phyloP scores from a whole-genome alignment of 92 coral and sea anemone species.

The Epizoanthus scotinus region DNA sequence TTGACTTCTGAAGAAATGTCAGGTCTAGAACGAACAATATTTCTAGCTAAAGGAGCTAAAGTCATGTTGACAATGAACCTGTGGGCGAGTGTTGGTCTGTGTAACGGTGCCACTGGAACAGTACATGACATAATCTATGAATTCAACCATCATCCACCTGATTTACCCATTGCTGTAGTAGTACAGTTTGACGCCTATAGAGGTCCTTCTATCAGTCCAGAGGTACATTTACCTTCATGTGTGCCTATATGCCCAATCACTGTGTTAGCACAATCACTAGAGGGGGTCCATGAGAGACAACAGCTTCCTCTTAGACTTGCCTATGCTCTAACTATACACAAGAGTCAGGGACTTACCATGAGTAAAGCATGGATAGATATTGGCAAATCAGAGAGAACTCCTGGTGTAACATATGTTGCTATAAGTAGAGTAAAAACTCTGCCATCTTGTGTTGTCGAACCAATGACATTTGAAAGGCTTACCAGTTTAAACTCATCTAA shows the following conservation, averaged over 20 bases:
- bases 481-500: slow-evolving; percentile 38
- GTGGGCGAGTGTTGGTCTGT: no score
- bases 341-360: no score
- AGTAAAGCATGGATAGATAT: no score
- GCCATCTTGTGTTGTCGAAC: slow-evolving; percentile 14
- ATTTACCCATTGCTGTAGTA: slow-evolving; percentile 53
- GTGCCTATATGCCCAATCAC: slow-evolving; percentile 31
- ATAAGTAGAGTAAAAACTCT: slow-evolving; percentile 28
- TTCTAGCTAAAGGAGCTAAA: no score
- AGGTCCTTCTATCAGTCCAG: slow-evolving; percentile 53
- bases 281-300: slow-evolving; percentile 18
- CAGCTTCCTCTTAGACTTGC: slow-evolving; percentile 34
- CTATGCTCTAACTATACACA: slow-evolving; percentile 31
- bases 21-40: no score
- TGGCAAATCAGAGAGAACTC: slow-evolving; percentile 37
- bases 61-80: no score
- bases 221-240: slow-evolving; percentile 43
- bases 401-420: slow-evolving; percentile 34
- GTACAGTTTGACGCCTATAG: slow-evolving; percentile 57
- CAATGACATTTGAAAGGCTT: slow-evolving; percentile 44
- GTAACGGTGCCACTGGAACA: no score
- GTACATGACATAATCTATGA: slow-evolving; percentile 51
- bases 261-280: slow-evolving; percentile 10
- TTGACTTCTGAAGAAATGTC: slow-evolving; percentile 44
- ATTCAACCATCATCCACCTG: slow-evolving; percentile 47